These are phyloP conservation scores for Hesperophylax magnus DNA, from an alignment of 1,140 invertebrate species.

Conservation along the genomic window DNA sequence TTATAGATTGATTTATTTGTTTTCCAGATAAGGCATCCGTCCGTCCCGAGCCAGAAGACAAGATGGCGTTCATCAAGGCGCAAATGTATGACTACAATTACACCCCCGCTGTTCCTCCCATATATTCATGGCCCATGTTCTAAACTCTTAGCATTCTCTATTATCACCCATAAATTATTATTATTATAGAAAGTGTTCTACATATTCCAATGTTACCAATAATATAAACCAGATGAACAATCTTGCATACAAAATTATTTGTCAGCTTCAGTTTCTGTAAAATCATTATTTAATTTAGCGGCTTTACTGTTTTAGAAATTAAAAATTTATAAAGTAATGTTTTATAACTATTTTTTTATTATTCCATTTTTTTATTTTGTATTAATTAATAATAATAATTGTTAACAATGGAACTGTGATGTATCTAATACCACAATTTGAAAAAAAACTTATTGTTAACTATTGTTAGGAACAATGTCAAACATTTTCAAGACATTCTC, in stretches of 20 bases:
- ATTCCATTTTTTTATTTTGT: conserved; percentile 1
- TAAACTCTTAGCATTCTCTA: conserved; percentile 53
- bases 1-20: background rate
- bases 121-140: conserved; percentile 77
- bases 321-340: background rate
- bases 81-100: conserved; percentile 87
- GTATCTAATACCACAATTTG: conserved; percentile 33
- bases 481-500: background rate
- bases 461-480: conserved; percentile 6
- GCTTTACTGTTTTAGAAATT: background rate
- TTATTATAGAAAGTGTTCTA: too few relatives aligned
- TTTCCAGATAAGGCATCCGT: conserved; percentile 80
- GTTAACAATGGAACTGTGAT: conserved; percentile 36
- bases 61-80: conserved; percentile 82
- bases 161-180: too few relatives aligned
- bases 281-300: too few relatives aligned
- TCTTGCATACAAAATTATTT: too few relatives aligned
- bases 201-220: too few relatives aligned
- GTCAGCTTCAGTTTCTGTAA: too few relatives aligned
- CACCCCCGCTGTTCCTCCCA: conserved; percentile 75
- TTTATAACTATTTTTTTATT: background rate
- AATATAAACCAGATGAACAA: too few relatives aligned
- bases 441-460: background rate
- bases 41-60: conserved; percentile 83
- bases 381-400: background rate